Base-by-base conservation (phyloP, 2,888 invertebrate species). In the Listrodromus nycthemerus region DNA sequence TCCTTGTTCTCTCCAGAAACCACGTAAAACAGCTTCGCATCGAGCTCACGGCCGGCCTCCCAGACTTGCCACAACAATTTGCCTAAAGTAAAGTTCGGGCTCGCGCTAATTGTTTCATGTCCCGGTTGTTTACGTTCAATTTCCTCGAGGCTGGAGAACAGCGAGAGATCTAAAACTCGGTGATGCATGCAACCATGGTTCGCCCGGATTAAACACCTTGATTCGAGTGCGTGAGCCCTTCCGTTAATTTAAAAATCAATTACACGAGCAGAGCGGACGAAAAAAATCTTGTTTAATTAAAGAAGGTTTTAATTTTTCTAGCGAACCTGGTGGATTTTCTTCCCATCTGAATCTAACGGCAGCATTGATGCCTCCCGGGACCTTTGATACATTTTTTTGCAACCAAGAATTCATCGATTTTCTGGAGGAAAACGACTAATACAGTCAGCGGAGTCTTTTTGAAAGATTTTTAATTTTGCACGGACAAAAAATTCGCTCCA, bases 81-180 rank as follows among this genome's bases (percentile, higher is more conserved):
- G 66, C 58, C 67, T 21, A 24, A 67, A 80, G 67, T 67, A 71
- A 67, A 80, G 74, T 67, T 74, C 55, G 55, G 45, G 67, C 74
- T 30, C 67, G 52, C 67, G 50, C 58, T 74, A 74, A 74, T 80
- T 80, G 80, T 61, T 74, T 33, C 41, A 61, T 74, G 80, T 80
- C 66, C 80, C 50, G 48, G 67, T 80, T 80, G 80, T 80, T 80
- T 74, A 80, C 80, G 80, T 74, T 80, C 80, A 80, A 80, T 80
- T 80, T 80, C 27, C 24, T 58, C 48, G 73, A 74, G 67, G 66
- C 65, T 45, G 41, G 48, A 67, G 73, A 80, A 74, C 67, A 80
- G 27, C 66, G 74, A 33, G 48, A 74, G 65, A 58, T 66, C 67
- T 74, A 73, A 58, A 67, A 67, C 33, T 33, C 74, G 67, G 19